Evolutionary conservation across 2,888 invertebrate genomes (phyloP).

Genomic region (Herminia tarsipennalis): DNA sequence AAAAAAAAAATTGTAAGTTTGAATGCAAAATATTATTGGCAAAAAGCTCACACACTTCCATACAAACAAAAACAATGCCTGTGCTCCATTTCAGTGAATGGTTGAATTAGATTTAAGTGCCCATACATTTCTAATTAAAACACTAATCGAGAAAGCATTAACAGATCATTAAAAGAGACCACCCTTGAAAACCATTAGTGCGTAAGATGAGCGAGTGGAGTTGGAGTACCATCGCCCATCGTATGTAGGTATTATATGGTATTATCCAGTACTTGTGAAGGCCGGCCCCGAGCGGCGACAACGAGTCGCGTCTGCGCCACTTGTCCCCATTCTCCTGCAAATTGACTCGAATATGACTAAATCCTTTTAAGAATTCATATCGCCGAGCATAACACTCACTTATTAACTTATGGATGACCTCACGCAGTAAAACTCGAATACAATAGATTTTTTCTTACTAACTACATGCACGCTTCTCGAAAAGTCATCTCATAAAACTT

Average conservation of each 20-base stretch:
- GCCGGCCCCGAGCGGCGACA: conserved; percentile 45
- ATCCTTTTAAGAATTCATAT: conserved; percentile 75
- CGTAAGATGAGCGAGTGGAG: conserved; percentile 46
- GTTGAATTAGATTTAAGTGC: conserved; percentile 21
- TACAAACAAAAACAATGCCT: neutral
- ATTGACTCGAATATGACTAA: conserved; percentile 74
- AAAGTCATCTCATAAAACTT: conserved; percentile 10
- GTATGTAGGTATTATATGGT: conserved; percentile 19
- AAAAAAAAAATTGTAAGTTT: too few species aligned
- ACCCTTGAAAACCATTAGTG: conserved; percentile 55
- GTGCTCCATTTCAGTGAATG: neutral
- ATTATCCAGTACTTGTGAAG: conserved; percentile 38
- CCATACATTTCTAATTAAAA: conserved; percentile 27
- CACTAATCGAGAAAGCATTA: conserved; percentile 43
- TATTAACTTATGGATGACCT: conserved; percentile 67
- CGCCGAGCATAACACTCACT: conserved; percentile 49
- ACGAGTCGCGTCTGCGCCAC: conserved; percentile 70
- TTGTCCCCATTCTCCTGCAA: conserved; percentile 77
- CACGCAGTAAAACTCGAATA: conserved; percentile 40
- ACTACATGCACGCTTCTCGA: conserved; percentile 13
- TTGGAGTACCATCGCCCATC: conserved; percentile 32
- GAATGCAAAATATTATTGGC: too few species aligned
- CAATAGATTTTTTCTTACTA: conserved; percentile 40
- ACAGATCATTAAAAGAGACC: conserved; percentile 40
- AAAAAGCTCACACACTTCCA: too few species aligned